Evolutionary conservation across 2,113 vertebrate genomes (phyloP).

Genomic region (Propithecus coquereli): DNA sequence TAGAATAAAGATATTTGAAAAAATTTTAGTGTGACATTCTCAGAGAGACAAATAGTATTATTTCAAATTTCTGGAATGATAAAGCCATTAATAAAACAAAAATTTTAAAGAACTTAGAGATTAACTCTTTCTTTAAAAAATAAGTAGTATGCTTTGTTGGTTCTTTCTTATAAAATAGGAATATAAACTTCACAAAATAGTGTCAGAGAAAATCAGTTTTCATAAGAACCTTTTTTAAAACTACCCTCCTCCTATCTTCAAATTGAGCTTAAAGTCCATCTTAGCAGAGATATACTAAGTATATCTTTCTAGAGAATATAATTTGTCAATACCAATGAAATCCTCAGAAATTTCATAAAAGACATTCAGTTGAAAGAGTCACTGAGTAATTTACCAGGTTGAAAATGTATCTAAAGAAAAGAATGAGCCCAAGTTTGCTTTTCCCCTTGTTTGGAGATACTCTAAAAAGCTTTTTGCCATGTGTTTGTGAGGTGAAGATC

Average conservation of each 20-base stretch:
- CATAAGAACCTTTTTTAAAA: not conserved
- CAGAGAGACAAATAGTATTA: not conserved
- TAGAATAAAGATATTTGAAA: not conserved
- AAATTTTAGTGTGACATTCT: constrained; percentile 20
- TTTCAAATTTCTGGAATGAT: constrained; percentile 35
- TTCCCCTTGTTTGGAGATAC: not conserved
- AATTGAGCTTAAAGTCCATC: not conserved
- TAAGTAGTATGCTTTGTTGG: not conserved
- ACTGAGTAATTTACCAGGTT: not conserved
- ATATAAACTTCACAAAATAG: not conserved
- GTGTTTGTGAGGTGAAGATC: not conserved
- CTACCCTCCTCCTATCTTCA: not conserved
- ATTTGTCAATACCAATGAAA: not conserved
- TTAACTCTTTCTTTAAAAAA: not conserved
- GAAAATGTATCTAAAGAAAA: constrained; percentile 17
- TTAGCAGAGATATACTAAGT: not conserved
- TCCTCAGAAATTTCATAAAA: constrained; percentile 17
- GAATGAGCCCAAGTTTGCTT: not conserved
- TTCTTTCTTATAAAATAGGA: not conserved
- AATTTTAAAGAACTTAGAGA: not conserved
- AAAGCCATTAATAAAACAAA: constrained; percentile 24
- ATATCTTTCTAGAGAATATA: not conserved
- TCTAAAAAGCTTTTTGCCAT: not conserved
- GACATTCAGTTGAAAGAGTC: not conserved
- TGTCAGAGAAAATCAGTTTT: not conserved